phyloP scores from a whole-genome alignment of 2,797 vertebrate genomes.

The Cuniculus paca region DNA sequence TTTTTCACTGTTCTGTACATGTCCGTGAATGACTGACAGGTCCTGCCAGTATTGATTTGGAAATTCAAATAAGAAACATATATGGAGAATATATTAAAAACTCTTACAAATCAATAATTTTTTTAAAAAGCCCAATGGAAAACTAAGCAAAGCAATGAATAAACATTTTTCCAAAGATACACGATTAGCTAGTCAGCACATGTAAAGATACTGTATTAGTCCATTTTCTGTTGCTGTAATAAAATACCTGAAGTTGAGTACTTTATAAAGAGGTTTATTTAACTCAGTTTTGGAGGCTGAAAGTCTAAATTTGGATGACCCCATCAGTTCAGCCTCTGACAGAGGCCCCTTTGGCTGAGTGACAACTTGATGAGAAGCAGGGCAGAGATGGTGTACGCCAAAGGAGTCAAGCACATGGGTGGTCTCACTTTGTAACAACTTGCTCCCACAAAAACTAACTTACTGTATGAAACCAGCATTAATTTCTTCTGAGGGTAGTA shows the following conservation, averaged over 20 bases:
- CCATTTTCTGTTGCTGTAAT: not conserved
- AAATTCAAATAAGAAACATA: conserved; percentile 4
- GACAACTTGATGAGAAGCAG: not conserved
- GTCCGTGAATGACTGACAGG: not conserved
- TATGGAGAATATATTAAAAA: conserved; percentile 40
- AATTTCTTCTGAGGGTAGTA: not conserved
- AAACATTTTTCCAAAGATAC: not conserved
- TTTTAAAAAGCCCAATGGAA: not conserved
- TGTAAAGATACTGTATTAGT: not conserved
- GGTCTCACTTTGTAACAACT: not conserved
- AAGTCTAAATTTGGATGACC: not conserved
- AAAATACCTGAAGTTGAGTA: not conserved
- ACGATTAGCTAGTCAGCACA: not conserved
- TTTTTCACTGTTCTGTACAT: not conserved
- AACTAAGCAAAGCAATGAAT: not conserved
- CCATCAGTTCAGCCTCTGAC: not conserved
- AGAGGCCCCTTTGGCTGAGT: not conserved
- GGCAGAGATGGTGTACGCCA: not conserved
- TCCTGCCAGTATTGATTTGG: conserved; percentile 5
- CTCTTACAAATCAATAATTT: not conserved
- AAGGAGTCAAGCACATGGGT: not conserved
- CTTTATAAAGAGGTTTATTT: not conserved
- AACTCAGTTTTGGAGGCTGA: not conserved
- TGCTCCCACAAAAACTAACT: not conserved
- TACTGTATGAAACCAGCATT: not conserved